phyloP scores from a whole-genome alignment of 2,888 invertebrate genomes.

The Amaurobius ferox region DNA sequence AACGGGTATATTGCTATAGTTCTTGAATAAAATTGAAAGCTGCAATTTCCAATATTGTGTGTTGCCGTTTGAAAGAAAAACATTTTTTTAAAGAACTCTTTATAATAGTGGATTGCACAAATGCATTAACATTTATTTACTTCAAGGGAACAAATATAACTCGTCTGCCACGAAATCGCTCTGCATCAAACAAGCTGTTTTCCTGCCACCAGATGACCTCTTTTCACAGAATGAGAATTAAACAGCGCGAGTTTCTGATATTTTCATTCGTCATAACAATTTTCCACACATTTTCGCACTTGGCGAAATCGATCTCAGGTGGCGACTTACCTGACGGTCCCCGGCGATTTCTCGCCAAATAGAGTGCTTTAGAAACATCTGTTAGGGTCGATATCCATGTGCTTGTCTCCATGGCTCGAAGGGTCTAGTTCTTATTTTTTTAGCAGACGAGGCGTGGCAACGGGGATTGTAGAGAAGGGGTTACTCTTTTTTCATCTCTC shows the following conservation, averaged over 20 bases:
- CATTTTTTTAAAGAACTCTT: too few species aligned
- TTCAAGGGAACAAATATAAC: too few species aligned
- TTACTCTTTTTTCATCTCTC: slow-evolving; percentile 51
- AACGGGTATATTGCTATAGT: too few species aligned
- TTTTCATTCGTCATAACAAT: not conserved
- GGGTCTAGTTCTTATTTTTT: slow-evolving; percentile 26
- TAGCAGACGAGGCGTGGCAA: not conserved
- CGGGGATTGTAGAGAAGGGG: slow-evolving; percentile 32
- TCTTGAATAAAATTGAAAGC: too few species aligned
- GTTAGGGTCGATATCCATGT: slow-evolving; percentile 61
- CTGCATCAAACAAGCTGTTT: too few species aligned
- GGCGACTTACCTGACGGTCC: slow-evolving; percentile 5
- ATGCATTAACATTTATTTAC: too few species aligned
- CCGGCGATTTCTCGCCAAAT: slow-evolving; percentile 35
- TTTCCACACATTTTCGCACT: not conserved
- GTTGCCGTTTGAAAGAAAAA: too few species aligned
- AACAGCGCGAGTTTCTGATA: not conserved
- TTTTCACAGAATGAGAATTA: not conserved
- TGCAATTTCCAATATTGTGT: too few species aligned
- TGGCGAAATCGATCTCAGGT: slow-evolving; percentile 30
- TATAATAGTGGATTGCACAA: too few species aligned
- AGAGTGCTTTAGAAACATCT: slow-evolving; percentile 36
- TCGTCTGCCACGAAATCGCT: too few species aligned
- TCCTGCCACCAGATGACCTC: not conserved
- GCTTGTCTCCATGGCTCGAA: slow-evolving; percentile 63